Conservation (phyloP, 2,113 vertebrate genomes). For the Cygnus atratus region DNA sequence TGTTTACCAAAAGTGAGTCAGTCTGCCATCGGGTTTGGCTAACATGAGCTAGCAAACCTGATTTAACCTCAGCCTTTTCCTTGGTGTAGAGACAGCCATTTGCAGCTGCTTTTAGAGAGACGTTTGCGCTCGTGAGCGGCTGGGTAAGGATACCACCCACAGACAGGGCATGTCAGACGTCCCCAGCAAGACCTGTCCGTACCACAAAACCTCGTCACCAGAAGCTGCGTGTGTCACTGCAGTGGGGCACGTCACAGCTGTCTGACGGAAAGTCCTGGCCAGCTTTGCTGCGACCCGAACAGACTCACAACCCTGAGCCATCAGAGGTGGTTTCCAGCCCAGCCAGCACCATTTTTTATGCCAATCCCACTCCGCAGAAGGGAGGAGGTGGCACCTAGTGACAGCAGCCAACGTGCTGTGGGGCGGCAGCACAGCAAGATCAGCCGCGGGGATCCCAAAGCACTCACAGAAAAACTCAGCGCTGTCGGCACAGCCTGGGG, state of each 20-base stretch:
- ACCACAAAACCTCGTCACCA: neutral
- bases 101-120: neutral
- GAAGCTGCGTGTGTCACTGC: neutral
- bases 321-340: neutral
- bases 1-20: constrained; percentile 8
- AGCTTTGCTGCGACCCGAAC: neutral
- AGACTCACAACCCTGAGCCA: neutral
- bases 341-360: neutral
- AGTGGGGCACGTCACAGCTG: fast-evolving
- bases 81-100: neutral
- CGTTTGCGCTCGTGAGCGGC: neutral
- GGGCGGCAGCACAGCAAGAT: neutral
- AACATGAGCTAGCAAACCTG: neutral
- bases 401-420: fast-evolving
- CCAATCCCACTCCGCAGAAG: neutral
- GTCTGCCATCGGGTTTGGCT: neutral
- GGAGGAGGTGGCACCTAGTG: fast-evolving
- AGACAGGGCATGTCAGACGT: neutral
- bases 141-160: neutral
- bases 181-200: neutral
- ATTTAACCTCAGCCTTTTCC: neutral
- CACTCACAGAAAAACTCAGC: neutral
- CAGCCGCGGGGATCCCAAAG: neutral
- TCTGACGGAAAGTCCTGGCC: neutral
- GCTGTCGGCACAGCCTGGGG: fast-evolving